Percentiles rank a stretch among this genome's conserved stretches.
These are phyloP conservation scores for Gavialis gangeticus DNA, from an alignment of 2,113 vertebrate species.

Conservation along the genomic window DNA sequence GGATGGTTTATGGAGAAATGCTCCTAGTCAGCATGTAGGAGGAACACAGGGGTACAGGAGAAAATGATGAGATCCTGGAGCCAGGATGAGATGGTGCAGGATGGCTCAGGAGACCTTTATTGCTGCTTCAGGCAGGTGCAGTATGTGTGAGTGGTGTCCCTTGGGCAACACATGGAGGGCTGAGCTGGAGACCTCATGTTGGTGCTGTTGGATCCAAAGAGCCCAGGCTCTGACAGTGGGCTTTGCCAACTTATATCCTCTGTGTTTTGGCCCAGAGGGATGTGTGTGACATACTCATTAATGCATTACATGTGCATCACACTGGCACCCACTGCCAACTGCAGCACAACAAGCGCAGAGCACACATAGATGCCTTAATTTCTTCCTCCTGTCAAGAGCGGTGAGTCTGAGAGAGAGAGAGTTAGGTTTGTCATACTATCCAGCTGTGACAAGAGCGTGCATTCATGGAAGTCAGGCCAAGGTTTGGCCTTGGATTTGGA, in stretches of 20 bases:
- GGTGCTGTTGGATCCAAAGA: too few relatives aligned
- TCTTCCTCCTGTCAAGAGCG: too few relatives aligned
- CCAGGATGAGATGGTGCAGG: neutral
- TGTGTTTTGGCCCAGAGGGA: too few relatives aligned
- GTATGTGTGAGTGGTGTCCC: too few relatives aligned
- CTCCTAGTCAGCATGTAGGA: neutral
- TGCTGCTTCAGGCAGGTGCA: neutral
- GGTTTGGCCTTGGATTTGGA: neutral
- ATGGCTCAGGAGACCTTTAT: too few relatives aligned
- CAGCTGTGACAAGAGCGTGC: neutral
- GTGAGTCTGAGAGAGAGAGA: neutral
- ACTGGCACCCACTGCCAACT: neutral
- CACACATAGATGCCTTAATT: too few relatives aligned
- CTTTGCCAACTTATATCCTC: too few relatives aligned
- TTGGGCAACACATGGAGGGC: too few relatives aligned
- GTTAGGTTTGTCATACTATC: neutral
- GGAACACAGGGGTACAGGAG: fast-evolving
- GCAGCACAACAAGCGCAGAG: neutral
- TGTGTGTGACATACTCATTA: too few relatives aligned
- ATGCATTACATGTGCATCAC: neutral
- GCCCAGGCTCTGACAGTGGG: too few relatives aligned
- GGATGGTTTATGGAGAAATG: neutral
- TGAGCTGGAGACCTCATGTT: too few relatives aligned
- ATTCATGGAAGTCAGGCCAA: too few relatives aligned
- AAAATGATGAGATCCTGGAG: fast-evolving